Conservation (phyloP, 2,888 invertebrate species). For the Melitaea athalia region DNA sequence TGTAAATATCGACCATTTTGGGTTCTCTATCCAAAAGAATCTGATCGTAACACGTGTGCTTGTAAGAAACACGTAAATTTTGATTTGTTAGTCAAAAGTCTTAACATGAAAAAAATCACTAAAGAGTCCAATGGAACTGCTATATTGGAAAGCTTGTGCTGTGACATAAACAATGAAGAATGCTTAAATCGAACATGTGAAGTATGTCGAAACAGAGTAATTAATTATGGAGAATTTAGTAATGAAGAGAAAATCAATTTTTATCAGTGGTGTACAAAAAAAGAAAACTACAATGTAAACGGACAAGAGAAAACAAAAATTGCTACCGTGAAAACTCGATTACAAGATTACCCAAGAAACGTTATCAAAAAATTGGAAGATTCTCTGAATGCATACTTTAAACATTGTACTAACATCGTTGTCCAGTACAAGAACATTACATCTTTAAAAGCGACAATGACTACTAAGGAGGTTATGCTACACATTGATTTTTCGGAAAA, state of each 20-base stretch:
- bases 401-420: constrained; percentile 16
- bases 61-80: too few relatives aligned
- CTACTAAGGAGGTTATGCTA: background rate
- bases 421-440: constrained; percentile 13
- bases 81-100: too few relatives aligned
- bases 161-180: too few relatives aligned
- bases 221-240: too few relatives aligned
- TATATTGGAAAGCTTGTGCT: too few relatives aligned
- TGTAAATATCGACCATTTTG: constrained; percentile 3
- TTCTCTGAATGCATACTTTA: constrained; percentile 10
- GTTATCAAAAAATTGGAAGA: constrained; percentile 14
- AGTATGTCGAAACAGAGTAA: too few relatives aligned
- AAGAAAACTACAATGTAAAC: constrained; percentile 27
- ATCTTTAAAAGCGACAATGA: background rate
- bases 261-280: constrained; percentile 23
- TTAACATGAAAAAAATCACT: too few relatives aligned
- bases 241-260: too few relatives aligned
- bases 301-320: constrained; percentile 29
- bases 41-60: constrained; percentile 24
- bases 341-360: constrained; percentile 15
- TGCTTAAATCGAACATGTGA: too few relatives aligned
- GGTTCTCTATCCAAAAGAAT: constrained; percentile 23
- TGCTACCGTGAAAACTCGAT: constrained; percentile 7
- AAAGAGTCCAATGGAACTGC: too few relatives aligned
- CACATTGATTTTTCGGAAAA: constrained; percentile 32